Base-by-base conservation (phyloP, 35 echinoderm and acorn worm species). In the Nesometra sesokonis region DNA sequence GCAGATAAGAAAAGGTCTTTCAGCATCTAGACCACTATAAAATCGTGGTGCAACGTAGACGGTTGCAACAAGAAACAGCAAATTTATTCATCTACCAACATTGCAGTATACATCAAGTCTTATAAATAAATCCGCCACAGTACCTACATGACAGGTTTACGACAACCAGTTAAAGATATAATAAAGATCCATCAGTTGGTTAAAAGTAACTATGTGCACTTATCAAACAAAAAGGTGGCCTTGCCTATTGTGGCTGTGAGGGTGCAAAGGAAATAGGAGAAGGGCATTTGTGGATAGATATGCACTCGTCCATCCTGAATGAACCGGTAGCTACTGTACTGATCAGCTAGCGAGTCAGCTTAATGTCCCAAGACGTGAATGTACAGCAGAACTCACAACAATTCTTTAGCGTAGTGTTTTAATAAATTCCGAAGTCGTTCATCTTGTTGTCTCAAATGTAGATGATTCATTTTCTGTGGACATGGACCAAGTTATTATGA, bases 81-180 rank as follows among this genome's bases (percentile, higher is more conserved):
- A 79, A 57, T 85, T 85, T 80, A n/a, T 90, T 11, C 89, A 90
- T 81, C 31, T 30, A 36, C 90, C n/a, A 31, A 38, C 30, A 87
- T 85, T 32, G 78, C 31, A 84, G 88, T 81, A 29, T 77, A 87
- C 5, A 35, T 90, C 0, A 85, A 94, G 33, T 77, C 85, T 32
- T 88, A 88, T 33, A 90, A 85, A 8, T 80, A 84, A 27, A 94
- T 85, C 37, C 83, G 84, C 0, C 87, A 90, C 29, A 85, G 92
- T 77, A 85, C 89, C n/a, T n/a, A n/a, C n/a, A n/a, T n/a, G n/a
- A n/a, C n/a, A n/a, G n/a, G n/a, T n/a, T n/a, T n/a, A n/a, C 5
- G 88, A 90, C 17, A 36, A 43, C 15, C 39, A 43, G 15, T 15
- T 7, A 15, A n/a, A n/a, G n/a, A n/a, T n/a, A n/a, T n/a, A 35